Evolutionary conservation across 2,888 invertebrate genomes (phyloP), one percentile per base, ranked within the genome.

Genomic region (Sinohyriopsis cumingii): DNA sequence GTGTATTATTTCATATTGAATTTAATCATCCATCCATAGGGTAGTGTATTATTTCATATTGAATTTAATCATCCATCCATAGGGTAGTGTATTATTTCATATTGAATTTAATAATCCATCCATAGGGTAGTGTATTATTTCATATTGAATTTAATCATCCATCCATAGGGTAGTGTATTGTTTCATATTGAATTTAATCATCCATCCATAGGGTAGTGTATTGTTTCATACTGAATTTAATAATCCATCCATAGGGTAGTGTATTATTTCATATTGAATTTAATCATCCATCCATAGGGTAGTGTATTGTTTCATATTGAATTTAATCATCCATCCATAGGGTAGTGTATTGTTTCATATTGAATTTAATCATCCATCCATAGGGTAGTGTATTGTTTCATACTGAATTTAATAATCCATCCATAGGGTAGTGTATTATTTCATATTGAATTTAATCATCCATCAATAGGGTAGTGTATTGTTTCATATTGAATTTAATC

Each of bases 221-320:
- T 45, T 45, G 15, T 45, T 45, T 45, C 45, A 45, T 45, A 15
- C 15, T 45, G 7, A 33, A 33, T 33, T 33, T 9, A 33, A 9
- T 33, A 68, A 97, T 92, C 94, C 94, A 67, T 95, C 95, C 76
- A 91, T 97, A 19, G 92, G 91, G 95, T 95, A 89, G 86, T 45
- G 45, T 45, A 45, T 45, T 45, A 45, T 45, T 45, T 45, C 45
- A 45, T 45, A 15, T 45, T 45, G 7, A 33, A 33, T 33, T 33
- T 9, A 33, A 9, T 56, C 97, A 97, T 92, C 94, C 94, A 67
- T 95, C 95, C 76, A 91, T 97, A 19, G 92, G 91, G 95, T 95
- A 89, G 86, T 45, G 45, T 45, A 45, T 45, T 45, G 15, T 45
- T 45, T 45, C 45, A 45, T 45, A 15, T 45, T 45, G 7, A 33